Evolutionary conservation across 2,888 invertebrate genomes (phyloP).

Genomic region (Isoperla grammatica): DNA sequence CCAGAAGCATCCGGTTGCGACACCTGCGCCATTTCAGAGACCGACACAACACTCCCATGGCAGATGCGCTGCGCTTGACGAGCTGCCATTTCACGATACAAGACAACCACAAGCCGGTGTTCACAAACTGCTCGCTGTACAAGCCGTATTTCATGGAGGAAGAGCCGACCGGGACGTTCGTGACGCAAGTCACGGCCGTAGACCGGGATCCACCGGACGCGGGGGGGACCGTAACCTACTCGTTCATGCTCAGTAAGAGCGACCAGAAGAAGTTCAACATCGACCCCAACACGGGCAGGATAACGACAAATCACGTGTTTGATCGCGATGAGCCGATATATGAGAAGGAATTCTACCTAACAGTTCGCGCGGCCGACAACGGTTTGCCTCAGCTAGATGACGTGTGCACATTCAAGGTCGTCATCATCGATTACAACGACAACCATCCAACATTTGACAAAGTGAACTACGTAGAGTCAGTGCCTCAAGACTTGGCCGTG

Average conservation of each 20-base stretch:
- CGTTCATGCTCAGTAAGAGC: conserved; percentile 68
- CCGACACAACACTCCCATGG: neutral
- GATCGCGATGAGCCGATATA: conserved; percentile 85
- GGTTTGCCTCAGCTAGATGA: conserved; percentile 86
- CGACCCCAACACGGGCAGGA: conserved; percentile 66
- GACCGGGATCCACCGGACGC: conserved; percentile 68
- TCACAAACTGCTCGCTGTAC: conserved; percentile 77
- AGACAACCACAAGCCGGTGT: conserved; percentile 82
- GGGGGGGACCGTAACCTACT: conserved; percentile 74
- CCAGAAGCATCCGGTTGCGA: conserved; percentile 18
- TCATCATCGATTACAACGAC: conserved; percentile 90
- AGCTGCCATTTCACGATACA: conserved; percentile 36
- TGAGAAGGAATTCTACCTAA: conserved; percentile 74
- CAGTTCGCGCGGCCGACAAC: conserved; percentile 88
- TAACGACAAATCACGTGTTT: conserved; percentile 69
- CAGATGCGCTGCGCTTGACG: conserved; percentile 13
- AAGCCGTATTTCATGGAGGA: conserved; percentile 77
- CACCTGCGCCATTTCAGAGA: conserved; percentile 23
- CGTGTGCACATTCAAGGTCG: conserved; percentile 88
- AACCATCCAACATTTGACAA: conserved; percentile 77
- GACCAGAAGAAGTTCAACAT: conserved; percentile 75
- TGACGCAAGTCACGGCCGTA: conserved; percentile 66
- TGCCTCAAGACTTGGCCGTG: conserved; percentile 71
- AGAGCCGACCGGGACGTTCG: conserved; percentile 63
- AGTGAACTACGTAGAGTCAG: conserved; percentile 66